Conservation (phyloP, 2,113 vertebrate species). For the Himantopus leucocephalus region DNA sequence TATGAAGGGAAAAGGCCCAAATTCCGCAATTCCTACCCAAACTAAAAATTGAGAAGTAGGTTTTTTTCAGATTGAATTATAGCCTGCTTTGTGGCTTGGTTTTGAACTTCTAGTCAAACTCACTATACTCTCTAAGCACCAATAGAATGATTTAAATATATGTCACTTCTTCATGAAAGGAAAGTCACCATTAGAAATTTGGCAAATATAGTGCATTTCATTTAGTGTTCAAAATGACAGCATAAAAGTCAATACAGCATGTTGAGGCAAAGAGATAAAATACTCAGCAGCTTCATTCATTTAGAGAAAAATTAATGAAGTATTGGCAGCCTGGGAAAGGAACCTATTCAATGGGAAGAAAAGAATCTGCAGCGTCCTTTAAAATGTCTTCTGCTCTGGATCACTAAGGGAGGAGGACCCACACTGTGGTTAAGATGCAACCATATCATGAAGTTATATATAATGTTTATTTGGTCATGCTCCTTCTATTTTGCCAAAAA, state of each 20-base stretch:
- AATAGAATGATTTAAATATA: neutral
- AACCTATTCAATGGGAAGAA: neutral
- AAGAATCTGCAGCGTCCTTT: neutral
- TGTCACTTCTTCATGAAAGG: constrained; percentile 2
- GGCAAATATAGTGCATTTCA: constrained; percentile 7
- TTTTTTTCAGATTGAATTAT: neutral
- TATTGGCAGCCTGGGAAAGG: neutral
- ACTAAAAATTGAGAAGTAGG: neutral
- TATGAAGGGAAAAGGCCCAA: neutral
- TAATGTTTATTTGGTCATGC: neutral
- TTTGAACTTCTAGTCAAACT: neutral
- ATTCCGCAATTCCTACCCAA: neutral
- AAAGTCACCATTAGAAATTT: constrained; percentile 33
- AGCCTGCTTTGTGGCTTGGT: neutral
- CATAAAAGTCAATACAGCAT: neutral
- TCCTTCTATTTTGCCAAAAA: neutral
- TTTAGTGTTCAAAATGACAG: neutral
- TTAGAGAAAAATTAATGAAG: constrained; percentile 1
- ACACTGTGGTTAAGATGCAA: neutral
- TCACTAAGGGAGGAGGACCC: neutral
- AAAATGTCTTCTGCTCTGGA: neutral
- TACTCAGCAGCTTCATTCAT: neutral
- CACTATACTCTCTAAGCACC: neutral
- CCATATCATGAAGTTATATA: neutral
- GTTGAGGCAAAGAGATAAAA: neutral